Evolutionary conservation across 2,888 invertebrate genomes (phyloP).

Genomic region (Hypolimnas misippus): DNA sequence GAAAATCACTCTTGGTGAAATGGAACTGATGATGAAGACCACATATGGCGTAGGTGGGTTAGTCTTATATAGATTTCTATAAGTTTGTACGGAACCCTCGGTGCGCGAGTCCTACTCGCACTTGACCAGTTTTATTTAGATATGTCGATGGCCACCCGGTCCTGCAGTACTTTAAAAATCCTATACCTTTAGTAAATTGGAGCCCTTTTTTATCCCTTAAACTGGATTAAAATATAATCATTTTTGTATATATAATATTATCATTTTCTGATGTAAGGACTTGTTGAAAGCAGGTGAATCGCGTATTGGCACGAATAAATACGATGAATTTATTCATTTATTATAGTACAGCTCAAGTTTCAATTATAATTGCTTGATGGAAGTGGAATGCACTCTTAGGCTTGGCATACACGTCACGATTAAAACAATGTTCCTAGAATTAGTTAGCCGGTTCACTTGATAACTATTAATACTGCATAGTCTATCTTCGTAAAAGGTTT

Average conservation of each 20-base stretch:
- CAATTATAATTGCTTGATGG: slow-evolving; percentile 44
- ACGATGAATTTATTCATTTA: slow-evolving; percentile 8
- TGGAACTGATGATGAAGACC: too few relatives aligned
- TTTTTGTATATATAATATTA: neutral
- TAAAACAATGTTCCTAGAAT: slow-evolving; percentile 32
- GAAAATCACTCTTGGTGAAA: too few relatives aligned
- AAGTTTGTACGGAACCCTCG: too few relatives aligned
- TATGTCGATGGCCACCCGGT: too few relatives aligned
- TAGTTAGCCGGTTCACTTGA: slow-evolving; percentile 17
- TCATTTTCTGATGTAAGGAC: neutral
- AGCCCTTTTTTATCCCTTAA: too few relatives aligned
- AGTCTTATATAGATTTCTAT: too few relatives aligned
- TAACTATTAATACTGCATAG: slow-evolving; percentile 21
- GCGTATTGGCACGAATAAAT: neutral
- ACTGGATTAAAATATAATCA: too few relatives aligned
- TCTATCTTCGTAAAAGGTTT: neutral
- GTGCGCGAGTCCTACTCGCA: too few relatives aligned
- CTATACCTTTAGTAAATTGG: too few relatives aligned
- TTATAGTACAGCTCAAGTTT: slow-evolving; percentile 12
- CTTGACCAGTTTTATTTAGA: too few relatives aligned
- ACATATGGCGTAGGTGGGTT: too few relatives aligned
- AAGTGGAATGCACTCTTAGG: slow-evolving; percentile 71
- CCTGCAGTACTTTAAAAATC: too few relatives aligned
- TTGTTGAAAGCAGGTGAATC: neutral
- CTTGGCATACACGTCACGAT: slow-evolving; percentile 40